A percentile compares a stretch with the other conserved stretches of the same genome.
phyloP scores from a whole-genome alignment of 2,797 vertebrate genomes.

The Geotrypetes seraphini region DNA sequence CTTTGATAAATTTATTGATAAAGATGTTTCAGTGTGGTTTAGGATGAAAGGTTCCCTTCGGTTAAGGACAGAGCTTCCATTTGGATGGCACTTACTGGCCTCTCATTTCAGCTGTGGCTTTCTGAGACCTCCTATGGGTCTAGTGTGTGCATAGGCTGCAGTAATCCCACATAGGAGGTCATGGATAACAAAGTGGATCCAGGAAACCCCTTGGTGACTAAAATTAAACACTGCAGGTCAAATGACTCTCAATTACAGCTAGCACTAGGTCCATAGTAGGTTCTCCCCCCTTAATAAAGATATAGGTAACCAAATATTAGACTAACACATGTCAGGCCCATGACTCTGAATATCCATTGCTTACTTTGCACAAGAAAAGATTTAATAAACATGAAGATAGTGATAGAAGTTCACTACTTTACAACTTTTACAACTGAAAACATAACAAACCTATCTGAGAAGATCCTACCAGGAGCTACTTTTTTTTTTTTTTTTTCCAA shows the following conservation, averaged over 20 bases:
- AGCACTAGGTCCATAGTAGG: constrained; percentile 14
- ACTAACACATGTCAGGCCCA: constrained; percentile 29
- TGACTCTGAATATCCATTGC: constrained; percentile 28
- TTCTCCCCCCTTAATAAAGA: constrained; percentile 9
- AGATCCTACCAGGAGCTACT: too few relatives aligned
- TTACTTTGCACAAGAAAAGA: too few relatives aligned
- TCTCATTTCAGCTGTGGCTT: constrained; percentile 3
- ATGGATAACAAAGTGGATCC: constrained; percentile 11
- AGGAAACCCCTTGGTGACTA: neutral
- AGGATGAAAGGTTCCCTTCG: constrained; percentile 1
- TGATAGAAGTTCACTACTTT: too few relatives aligned
- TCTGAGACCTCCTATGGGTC: neutral
- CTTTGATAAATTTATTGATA: neutral
- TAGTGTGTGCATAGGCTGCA: neutral
- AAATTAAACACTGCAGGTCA: constrained; percentile 25
- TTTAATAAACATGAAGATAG: too few relatives aligned
- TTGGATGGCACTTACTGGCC: constrained; percentile 1
- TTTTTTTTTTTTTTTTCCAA: too few relatives aligned
- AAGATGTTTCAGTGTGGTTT: neutral
- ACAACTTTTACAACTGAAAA: too few relatives aligned
- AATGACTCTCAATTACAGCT: constrained; percentile 35
- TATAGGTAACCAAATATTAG: constrained; percentile 25
- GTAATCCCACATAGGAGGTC: constrained; percentile 3
- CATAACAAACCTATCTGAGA: too few relatives aligned
- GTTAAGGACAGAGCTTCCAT: neutral